These are phyloP conservation scores for Apamea epomidion DNA, from an alignment of 2,888 invertebrate genomes.

Conservation along the genomic window DNA sequence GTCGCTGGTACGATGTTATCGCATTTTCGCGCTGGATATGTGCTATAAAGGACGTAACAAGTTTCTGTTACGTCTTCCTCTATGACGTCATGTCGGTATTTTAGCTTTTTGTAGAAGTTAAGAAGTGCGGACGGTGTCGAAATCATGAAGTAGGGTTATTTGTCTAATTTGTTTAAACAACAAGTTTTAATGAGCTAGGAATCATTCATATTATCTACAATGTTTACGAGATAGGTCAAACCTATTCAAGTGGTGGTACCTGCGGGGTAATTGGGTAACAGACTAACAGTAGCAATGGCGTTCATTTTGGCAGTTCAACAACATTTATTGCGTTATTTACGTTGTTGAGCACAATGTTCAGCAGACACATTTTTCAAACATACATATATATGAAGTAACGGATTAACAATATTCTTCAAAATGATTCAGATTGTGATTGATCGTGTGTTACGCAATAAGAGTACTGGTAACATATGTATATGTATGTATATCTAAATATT, in stretches of 20 bases:
- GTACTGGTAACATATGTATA: neutral
- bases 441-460: too few species aligned
- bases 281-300: too few species aligned
- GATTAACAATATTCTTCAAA: too few species aligned
- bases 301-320: too few species aligned
- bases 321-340: too few species aligned
- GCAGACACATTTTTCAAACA: too few species aligned
- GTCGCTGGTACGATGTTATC: constrained; percentile 54
- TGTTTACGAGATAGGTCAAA: neutral
- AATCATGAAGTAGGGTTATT: neutral
- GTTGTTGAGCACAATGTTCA: too few species aligned
- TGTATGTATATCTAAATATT: neutral
- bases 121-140: neutral
- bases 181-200: neutral
- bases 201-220: neutral
- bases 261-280: too few species aligned
- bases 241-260: neutral
- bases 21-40: constrained; percentile 46
- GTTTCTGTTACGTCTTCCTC: constrained; percentile 26
- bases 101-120: constrained; percentile 3
- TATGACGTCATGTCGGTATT: neutral
- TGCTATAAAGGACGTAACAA: constrained; percentile 36
- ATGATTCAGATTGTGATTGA: too few species aligned
- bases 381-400: too few species aligned
- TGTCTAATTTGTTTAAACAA: neutral